Conservation (phyloP, 2,888 invertebrate genomes). For the Zhuqinia jingwanae region DNA sequence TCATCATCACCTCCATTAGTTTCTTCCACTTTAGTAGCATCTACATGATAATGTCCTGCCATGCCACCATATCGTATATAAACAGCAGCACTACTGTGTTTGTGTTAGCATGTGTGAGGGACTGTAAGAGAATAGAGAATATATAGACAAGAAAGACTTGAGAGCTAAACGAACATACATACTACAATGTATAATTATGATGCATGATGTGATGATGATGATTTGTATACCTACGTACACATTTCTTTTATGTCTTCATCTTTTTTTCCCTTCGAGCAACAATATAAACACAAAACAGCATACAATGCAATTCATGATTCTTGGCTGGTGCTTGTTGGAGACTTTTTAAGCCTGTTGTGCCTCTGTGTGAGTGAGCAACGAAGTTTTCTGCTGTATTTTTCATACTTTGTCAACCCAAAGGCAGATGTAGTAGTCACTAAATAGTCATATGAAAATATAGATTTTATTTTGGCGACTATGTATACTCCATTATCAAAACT, state of each 20-base stretch:
- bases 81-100: not conserved
- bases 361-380: constrained; percentile 43
- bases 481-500: too few species aligned
- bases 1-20: constrained; percentile 29
- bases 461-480: too few species aligned
- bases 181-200: too few species aligned
- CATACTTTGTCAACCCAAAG: not conserved
- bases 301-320: not conserved
- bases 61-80: not conserved
- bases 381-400: not conserved
- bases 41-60: not conserved
- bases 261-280: too few species aligned
- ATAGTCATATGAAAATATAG: too few species aligned
- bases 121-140: too few species aligned
- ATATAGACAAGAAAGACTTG: too few species aligned
- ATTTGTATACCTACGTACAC: too few species aligned
- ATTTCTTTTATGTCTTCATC: too few species aligned
- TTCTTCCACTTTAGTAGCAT: not conserved
- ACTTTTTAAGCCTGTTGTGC: not conserved
- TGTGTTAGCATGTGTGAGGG: too few species aligned
- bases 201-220: too few species aligned
- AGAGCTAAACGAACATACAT: too few species aligned
- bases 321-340: not conserved
- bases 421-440: constrained; percentile 30
- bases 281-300: not conserved